Base-by-base conservation (phyloP, 2,797 vertebrate genomes). In the Diceros bicornis region DNA sequence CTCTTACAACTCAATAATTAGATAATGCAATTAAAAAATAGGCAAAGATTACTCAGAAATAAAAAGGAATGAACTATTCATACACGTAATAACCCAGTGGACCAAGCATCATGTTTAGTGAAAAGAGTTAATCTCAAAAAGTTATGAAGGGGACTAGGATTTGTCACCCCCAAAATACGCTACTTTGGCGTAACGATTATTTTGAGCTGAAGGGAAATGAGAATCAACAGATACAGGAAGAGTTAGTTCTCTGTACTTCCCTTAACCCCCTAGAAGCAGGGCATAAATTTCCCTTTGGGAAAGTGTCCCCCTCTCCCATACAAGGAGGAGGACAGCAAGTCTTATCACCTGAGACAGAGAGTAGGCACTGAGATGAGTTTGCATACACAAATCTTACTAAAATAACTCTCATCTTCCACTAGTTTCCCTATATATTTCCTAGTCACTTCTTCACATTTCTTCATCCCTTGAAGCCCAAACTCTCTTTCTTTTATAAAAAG, bases 1-100 rank as follows among this genome's bases (percentile, higher is more conserved):
- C 50, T 52, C 12, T 52, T 44, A 44, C 29, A 64, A 75, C 13
- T 62, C 68, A 72, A 44, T 62, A 91, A 91, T 41, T 77, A 64
- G n/a, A 74, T 23, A 62, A 52, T 7, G 12, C 20, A 74, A 93
- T 41, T 92, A n/a, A 66, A 55, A 85, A 62, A 34, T 16, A 77
- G 23, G 6, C 50, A 52, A 83, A 83, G 41, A 77, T 77, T 77
- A 89, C 41, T 62, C 57, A 89, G 57, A 89, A 89, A 89, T 89
- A 64, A 64, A 86, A 66, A 55, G 17, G 9, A 78, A 78, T 37
- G 11, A 89, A 78, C 25, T 66, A 78, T 0, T 27, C 71, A 64
- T 77, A 72, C 25, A 61, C 75, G 16, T 75, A 74, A 62, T 16
- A 88, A 88, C 23, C 32, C 34, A 4, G 62, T 23, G 47, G 25